A percentile compares a stretch with the other conserved stretches of the same genome.
Conservation (phyloP, 2,113 vertebrate species). For the Monopterus albus region DNA sequence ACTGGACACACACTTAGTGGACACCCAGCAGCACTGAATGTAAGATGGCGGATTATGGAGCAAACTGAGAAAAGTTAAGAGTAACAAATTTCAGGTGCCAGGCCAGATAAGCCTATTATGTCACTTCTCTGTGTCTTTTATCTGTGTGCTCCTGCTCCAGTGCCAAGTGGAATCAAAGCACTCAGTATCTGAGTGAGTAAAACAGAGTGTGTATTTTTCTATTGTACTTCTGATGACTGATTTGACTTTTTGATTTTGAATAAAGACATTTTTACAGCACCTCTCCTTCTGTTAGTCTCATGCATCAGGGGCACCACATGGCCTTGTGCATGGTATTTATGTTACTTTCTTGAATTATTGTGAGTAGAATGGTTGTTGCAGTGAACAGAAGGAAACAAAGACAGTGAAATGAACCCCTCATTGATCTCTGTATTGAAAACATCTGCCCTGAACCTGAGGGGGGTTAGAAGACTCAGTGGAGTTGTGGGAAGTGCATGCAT, state of each 20-base stretch:
- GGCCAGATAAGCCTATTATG: constrained; percentile 27
- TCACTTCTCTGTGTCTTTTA: constrained; percentile 5
- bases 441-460: constrained; percentile 71
- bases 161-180: constrained; percentile 29
- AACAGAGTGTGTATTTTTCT: not conserved
- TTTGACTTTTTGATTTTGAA: not conserved
- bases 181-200: not conserved
- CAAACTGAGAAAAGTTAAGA: constrained; percentile 19
- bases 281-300: constrained; percentile 13
- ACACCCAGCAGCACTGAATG: no score
- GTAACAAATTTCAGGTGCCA: constrained; percentile 39
- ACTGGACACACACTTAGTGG: no score
- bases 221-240: not conserved
- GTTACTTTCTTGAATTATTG: constrained; percentile 67
- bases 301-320: constrained; percentile 58
- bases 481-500: constrained; percentile 37
- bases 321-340: constrained; percentile 45
- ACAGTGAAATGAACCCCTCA: constrained; percentile 64
- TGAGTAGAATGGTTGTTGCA: constrained; percentile 15
- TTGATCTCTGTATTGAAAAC: constrained; percentile 73
- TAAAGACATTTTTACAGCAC: not conserved
- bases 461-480: constrained; percentile 23
- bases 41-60: constrained; percentile 12
- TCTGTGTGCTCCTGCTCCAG: constrained; percentile 18
- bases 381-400: constrained; percentile 74